Evolutionary conservation across 2,797 vertebrate species (phyloP), one percentile per base, ranked within the genome.

Genomic region (Gila robusta): DNA sequence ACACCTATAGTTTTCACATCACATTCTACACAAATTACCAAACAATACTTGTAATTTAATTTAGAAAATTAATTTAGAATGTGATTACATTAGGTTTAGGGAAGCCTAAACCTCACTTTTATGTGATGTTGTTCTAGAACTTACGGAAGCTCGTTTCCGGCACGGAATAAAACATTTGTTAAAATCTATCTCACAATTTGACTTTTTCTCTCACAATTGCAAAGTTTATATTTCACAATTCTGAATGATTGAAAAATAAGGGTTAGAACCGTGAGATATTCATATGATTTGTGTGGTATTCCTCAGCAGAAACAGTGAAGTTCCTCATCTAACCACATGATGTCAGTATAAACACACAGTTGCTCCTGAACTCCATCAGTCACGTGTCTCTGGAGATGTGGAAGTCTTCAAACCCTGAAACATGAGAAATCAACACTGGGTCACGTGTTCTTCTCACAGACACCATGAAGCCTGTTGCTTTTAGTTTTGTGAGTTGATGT

Each of bases 291-390:
- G 39, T 5, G 37, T 37, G 37, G 37, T 37, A 37, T 37, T 37
- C 37, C 37, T 5, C 37, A 37, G 37, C 5, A 37, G 35, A 21
- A 5, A 64, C 32, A 32, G 39, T 78, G 0, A 44, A 56, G 72
- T 72, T 79, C 2, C 54, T 7, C 47, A 1, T 87, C 44, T 88
- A 56, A 86, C 94, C 95, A 95, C 94, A 91, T 93, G 94, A 89
- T 89, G 95, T 91, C 93, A 83, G 74, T 70, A 62, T 79, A 73
- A 56, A 74, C 35, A 26, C n/a, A 14, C n/a, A 49, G 16, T 14
- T 64, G 2, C n/a, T 64, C n/a, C 11, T 62, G 59, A 5, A 26
- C 56, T 62, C 23, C 56, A 2, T 26, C n/a, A 26, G 2, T 62
- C 59, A 12, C 59, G 59, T 12, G 41, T 35, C 56, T 95, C 91